Base-by-base conservation (phyloP, 1,140 invertebrate genomes). In the Meloidogyne floridensis region DNA sequence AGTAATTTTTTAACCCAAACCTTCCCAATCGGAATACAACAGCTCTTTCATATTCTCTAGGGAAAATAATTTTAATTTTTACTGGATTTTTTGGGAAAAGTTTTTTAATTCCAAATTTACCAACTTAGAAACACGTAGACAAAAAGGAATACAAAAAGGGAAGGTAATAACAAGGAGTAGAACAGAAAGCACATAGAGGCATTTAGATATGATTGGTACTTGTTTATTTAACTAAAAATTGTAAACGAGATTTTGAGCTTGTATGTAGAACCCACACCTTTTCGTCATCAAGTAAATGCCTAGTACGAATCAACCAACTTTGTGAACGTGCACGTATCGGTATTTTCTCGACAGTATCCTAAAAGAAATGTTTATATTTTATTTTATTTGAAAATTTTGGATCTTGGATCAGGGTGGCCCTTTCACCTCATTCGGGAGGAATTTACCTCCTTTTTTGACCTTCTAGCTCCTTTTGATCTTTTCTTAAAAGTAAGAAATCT, bases 341-440 rank as follows among this genome's bases (percentile, higher is more conserved):
- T n/a, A 89, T 89, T 65, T 87, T 87, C 75, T 89, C 88, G 59
- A 89, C 80, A 13, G 86, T 88, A 81, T 90, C 89, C 88, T 89
- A 71, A 82, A 90, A 82, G 10, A 75, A 15, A 13, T 43, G 13
- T 53, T 43, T n/a, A 20, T 5, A 77, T 6, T 77, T 76, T 71
- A 65, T 71, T 15, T 71, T 71, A 65, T 71, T 15, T 71, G 6
- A 18, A 79, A 79, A 69, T 47, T 47, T 47, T 47, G 4, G 7
- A 47, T 47, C 7, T 47, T 47, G 7, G 7, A 47, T 47, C 4
- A 47, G 47, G 47, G 47, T 47, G 32, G 32, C 32, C 32, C 32
- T 32, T 32, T 32, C 32, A 32, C 32, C 32, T 32, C 32, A 32
- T 32, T 32, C 32, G 32, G 32, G 32, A 32, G 32, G 32, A 32